Evolutionary conservation across 2,888 invertebrate species (phyloP).

Genomic region (Caenorhabditis becei): DNA sequence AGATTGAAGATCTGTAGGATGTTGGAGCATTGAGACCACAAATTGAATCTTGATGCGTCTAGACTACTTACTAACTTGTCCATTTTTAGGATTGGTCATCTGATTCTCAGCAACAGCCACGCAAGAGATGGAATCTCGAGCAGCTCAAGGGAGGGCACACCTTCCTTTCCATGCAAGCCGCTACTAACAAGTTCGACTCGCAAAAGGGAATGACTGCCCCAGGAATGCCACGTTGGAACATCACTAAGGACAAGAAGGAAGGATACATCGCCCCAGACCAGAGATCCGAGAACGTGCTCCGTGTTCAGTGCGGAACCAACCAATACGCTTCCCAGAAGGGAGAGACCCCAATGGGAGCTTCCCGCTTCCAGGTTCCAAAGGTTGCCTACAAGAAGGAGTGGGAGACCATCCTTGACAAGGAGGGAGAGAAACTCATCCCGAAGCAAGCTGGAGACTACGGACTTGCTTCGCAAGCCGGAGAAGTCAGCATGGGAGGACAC

Average conservation of each 20-base stretch:
- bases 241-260: constrained; percentile 80
- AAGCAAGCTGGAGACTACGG: constrained; percentile 81
- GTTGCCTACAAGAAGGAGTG: constrained; percentile 80
- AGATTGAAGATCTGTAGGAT: neutral
- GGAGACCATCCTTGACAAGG: constrained; percentile 81
- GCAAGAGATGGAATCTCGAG: constrained; percentile 79
- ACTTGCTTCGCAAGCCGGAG: constrained; percentile 78
- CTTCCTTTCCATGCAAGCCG: constrained; percentile 79
- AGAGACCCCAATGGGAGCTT: constrained; percentile 80
- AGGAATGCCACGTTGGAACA: constrained; percentile 81
- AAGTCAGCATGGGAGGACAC: constrained; percentile 79
- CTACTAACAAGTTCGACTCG: constrained; percentile 81
- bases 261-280: constrained; percentile 81
- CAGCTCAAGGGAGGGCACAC: constrained; percentile 80
- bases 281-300: constrained; percentile 78
- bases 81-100: constrained; percentile 60
- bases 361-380: constrained; percentile 77
- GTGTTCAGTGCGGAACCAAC: constrained; percentile 81
- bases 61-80: too few relatives aligned
- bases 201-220: constrained; percentile 80
- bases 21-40: neutral
- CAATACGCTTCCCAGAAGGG: constrained; percentile 81
- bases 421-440: constrained; percentile 80
- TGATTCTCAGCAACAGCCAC: constrained; percentile 55
- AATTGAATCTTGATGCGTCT: neutral